Percentiles rank a stretch among this genome's conserved stretches.
Evolutionary conservation across 2,888 invertebrate species (phyloP).

Genomic region (Scaptomyza polygonia): DNA sequence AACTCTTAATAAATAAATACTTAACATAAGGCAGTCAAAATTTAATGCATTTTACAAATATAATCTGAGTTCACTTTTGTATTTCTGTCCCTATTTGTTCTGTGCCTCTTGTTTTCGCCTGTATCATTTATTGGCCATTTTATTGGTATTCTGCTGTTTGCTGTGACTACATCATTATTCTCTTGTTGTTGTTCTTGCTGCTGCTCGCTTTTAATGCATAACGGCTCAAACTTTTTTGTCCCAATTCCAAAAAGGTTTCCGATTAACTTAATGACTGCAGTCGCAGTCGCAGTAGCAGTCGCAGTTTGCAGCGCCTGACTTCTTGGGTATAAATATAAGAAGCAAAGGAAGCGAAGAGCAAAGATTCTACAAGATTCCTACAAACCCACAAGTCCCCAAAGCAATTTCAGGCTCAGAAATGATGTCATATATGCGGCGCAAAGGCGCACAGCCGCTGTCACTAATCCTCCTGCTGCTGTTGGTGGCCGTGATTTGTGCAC

Average conservation of each 20-base stretch:
- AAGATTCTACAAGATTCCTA: background rate
- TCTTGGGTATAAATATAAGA: constrained; percentile 65
- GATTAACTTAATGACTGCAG: constrained; percentile 44
- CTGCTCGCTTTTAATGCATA: constrained; percentile 45
- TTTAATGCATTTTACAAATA: too few relatives aligned
- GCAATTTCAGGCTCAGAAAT: constrained; percentile 54
- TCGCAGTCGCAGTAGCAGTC: constrained; percentile 11
- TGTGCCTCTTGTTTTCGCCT: background rate
- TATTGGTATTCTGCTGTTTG: background rate
- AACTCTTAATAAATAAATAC: too few relatives aligned
- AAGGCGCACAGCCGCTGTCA: constrained; percentile 45
- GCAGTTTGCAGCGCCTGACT: constrained; percentile 6
- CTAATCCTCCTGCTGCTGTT: constrained; percentile 59
- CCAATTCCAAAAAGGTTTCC: constrained; percentile 21
- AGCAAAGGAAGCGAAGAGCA: constrained; percentile 14
- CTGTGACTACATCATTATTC: background rate
- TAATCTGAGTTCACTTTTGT: background rate
- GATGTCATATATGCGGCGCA: constrained; percentile 54
- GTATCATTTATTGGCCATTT: background rate
- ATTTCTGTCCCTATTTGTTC: background rate
- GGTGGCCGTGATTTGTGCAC: constrained; percentile 48
- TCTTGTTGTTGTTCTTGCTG: constrained; percentile 8
- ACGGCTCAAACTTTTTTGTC: constrained; percentile 38
- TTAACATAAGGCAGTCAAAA: too few relatives aligned
- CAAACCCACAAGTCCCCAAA: constrained; percentile 27